phyloP scores from a whole-genome alignment of 2,797 vertebrate genomes.

The Sebastes glaucus region DNA sequence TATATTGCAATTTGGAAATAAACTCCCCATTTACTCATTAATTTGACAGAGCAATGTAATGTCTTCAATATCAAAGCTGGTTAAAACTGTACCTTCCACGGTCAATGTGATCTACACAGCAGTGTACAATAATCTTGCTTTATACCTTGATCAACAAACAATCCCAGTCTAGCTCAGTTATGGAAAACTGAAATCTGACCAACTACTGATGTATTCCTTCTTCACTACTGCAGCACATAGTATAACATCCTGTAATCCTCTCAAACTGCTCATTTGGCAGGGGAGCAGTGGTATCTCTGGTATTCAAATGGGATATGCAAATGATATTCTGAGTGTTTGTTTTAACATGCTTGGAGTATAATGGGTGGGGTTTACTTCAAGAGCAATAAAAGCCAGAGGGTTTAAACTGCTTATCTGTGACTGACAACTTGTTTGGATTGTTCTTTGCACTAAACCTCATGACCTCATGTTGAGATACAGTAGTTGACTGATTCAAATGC shows the following conservation, averaged over 20 bases:
- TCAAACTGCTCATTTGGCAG: not conserved
- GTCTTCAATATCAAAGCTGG: not conserved
- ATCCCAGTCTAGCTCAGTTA: not conserved
- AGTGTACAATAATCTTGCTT: not conserved
- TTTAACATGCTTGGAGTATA: too few species aligned
- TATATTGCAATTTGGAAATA: not conserved
- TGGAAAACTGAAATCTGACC: not conserved
- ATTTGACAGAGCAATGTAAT: not conserved
- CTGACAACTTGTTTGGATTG: too few species aligned
- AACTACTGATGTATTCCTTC: not conserved
- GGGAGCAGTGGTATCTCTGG: too few species aligned
- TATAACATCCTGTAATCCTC: not conserved
- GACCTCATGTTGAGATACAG: too few species aligned
- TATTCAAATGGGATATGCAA: not conserved
- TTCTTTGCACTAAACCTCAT: too few species aligned
- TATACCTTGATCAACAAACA: not conserved
- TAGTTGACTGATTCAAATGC: too few species aligned
- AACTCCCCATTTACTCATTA: not conserved
- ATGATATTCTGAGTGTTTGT: not conserved
- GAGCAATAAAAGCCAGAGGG: not conserved
- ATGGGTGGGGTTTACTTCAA: not conserved
- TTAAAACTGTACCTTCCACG: not conserved
- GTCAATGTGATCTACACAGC: not conserved
- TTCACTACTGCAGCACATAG: not conserved
- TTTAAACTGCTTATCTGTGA: not conserved